Base-by-base conservation (phyloP, 2,888 invertebrate species). In the Matsumyia berberina region DNA sequence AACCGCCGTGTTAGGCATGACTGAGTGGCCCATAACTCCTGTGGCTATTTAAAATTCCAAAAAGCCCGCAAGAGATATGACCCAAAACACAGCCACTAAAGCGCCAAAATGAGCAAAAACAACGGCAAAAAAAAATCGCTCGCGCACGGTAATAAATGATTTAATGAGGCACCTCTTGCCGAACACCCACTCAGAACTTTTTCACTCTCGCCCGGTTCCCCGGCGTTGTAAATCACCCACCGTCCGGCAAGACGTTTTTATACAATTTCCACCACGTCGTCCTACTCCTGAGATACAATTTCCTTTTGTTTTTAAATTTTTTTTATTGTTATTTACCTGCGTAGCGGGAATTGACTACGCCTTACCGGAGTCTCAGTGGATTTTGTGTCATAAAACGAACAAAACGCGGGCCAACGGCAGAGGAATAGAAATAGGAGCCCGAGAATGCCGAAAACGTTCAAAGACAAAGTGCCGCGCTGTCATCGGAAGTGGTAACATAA, bases 401-500 rank as follows among this genome's bases (percentile, higher is more conserved):
- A 53, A 29, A n/a, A 53, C 31, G 33, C 1, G 11, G 9, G 8
- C 24, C 4, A 19, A 15, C 31, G 9, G 33, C 0, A 51, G 0
- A 51, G 31, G 12, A 51, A 24, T 9, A 46, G 6, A n/a, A n/a
- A 29, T 29, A 29, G 4, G 19, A 9, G n/a, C 7, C 37, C 9
- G 35, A 17, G 44, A 37, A 46, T 33, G 7, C 12, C 7, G 19
- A 35, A 19, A 46, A 49, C 0, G 35, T 35, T 49, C 49, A 64
- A 64, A 64, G 49, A 49, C 33, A 49, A 49, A 49, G 9, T 51
- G 37, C 69, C 44, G 57, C 57, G 19, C 69, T 55, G 42, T 53
- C 73, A 73, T 73, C 62, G 73, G 62, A 73, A 73, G 53, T 73
- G 73, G 73, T 42, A 62, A 73, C 62, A 62, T 39, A 62, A 73